These are phyloP conservation scores for Sepiola atlantica DNA, from an alignment of 2,888 invertebrate genomes.

Conservation along the genomic window DNA sequence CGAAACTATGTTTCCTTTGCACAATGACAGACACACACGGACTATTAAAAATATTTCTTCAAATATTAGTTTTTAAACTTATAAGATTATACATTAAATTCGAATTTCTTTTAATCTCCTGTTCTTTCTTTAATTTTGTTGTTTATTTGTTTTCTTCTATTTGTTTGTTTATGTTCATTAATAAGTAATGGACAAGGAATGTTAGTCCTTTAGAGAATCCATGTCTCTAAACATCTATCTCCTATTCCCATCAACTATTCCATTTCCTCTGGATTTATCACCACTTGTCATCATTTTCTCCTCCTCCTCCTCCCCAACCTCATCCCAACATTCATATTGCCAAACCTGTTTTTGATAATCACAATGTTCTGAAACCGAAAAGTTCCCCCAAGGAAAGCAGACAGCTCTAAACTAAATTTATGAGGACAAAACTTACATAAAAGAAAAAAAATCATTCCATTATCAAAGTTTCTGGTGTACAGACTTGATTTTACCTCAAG, in stretches of 20 bases:
- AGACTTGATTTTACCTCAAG: background rate
- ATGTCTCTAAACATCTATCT: background rate
- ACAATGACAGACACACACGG: background rate
- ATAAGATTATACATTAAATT: background rate
- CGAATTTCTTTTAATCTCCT: background rate
- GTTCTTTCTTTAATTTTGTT: no score
- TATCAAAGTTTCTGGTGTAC: background rate
- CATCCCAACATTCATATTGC: constrained; percentile 18
- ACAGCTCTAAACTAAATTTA: background rate
- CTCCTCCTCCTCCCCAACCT: background rate
- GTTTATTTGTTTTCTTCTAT: no score
- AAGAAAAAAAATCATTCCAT: constrained; percentile 6
- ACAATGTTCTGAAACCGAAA: background rate
- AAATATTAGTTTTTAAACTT: background rate
- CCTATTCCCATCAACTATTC: background rate
- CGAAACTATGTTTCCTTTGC: background rate
- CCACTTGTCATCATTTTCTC: background rate
- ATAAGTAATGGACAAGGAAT: background rate
- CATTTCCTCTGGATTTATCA: background rate
- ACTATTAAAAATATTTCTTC: background rate
- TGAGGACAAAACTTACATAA: background rate
- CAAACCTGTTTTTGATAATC: constrained; percentile 11
- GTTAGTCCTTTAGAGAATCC: background rate
- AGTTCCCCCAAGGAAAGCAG: background rate
- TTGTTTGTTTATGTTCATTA: no score